A percentile compares a stretch with the other conserved stretches of the same genome.
Conservation (phyloP, 2,113 vertebrate genomes). For the Narcine bancroftii region DNA sequence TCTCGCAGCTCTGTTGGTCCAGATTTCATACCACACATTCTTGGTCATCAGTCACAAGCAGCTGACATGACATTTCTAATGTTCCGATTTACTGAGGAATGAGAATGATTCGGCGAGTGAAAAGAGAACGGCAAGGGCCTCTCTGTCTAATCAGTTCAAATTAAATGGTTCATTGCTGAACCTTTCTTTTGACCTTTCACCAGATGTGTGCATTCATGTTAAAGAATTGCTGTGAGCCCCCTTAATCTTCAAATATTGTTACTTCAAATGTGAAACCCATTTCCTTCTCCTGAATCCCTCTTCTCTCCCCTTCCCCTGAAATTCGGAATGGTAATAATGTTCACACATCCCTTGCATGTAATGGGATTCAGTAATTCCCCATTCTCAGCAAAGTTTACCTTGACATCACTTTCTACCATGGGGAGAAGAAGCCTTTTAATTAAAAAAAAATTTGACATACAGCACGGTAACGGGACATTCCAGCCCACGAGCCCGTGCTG, state of each 20-base stretch:
- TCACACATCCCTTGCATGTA: background rate
- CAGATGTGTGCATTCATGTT: background rate
- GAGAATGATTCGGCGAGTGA: background rate
- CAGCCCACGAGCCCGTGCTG: too few relatives aligned
- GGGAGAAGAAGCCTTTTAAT: background rate
- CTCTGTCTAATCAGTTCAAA: background rate
- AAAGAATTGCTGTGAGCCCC: background rate
- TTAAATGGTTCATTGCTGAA: background rate
- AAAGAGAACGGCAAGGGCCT: background rate
- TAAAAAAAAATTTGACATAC: too few relatives aligned
- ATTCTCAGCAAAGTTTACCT: slow-evolving; percentile 8
- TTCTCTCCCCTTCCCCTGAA: background rate
- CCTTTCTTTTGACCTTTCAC: background rate
- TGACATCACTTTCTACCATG: slow-evolving; percentile 24
- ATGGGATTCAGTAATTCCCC: background rate
- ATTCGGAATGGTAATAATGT: background rate
- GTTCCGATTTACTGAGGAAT: too few relatives aligned
- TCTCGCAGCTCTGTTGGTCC: background rate
- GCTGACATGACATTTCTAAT: background rate
- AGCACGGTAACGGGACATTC: too few relatives aligned
- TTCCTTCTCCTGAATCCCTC: background rate
- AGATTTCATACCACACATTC: background rate
- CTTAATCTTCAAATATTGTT: too few relatives aligned
- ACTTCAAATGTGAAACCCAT: background rate
- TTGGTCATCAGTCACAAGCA: background rate